Conservation (phyloP, 2,113 vertebrate species). For the Corythornis madagascariensis region DNA sequence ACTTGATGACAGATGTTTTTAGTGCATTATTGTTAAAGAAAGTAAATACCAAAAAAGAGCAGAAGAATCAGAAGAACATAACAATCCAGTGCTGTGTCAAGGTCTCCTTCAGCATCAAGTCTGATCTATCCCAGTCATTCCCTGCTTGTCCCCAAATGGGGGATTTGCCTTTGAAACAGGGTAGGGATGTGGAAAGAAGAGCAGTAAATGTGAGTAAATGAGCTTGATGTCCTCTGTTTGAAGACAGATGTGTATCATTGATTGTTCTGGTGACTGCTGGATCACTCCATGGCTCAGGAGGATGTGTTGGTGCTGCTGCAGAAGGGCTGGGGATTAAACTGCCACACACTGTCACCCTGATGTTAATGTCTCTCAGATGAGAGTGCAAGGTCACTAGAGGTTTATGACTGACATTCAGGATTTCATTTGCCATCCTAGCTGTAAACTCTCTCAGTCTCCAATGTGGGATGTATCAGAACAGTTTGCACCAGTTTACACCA, state of each 20-base stretch:
- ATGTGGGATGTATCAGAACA: accelerated
- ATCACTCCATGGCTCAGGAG: neutral
- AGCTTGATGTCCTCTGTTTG: neutral
- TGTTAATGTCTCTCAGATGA: neutral
- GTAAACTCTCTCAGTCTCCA: neutral
- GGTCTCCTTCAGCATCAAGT: neutral
- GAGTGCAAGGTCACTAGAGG: neutral
- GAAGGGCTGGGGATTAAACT: neutral
- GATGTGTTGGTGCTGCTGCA: neutral
- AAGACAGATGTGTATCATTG: neutral
- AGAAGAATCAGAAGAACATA: neutral
- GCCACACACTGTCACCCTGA: neutral
- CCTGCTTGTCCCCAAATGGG: neutral
- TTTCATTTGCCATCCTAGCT: neutral
- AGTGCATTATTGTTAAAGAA: neutral
- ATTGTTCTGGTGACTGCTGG: neutral
- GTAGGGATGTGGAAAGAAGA: neutral
- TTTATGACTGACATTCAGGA: neutral
- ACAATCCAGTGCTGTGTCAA: neutral
- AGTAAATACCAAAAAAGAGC: neutral
- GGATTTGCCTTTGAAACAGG: neutral
- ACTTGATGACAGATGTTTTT: neutral
- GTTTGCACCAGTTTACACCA: neutral
- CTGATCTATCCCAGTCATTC: neutral
- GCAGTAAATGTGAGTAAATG: neutral